Evolutionary conservation across 2,888 invertebrate species (phyloP).

Genomic region (Lucinisca nassula): DNA sequence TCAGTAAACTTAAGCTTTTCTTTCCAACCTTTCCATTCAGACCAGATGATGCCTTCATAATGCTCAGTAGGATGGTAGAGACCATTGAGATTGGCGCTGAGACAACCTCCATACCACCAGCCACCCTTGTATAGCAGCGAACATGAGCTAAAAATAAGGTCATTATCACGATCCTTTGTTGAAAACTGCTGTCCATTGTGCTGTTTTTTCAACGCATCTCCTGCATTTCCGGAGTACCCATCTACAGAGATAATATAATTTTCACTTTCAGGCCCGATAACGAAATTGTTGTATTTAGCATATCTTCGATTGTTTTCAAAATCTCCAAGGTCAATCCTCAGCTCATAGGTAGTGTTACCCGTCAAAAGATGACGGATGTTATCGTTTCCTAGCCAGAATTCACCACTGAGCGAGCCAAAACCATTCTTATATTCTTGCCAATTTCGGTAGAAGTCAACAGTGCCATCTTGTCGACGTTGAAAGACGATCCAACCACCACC

Average conservation of each 20-base stretch:
- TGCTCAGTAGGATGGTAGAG: no score
- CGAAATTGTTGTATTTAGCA: conserved; percentile 93
- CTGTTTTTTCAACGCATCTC: conserved; percentile 95
- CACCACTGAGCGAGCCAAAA: conserved; percentile 93
- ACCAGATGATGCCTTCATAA: no score
- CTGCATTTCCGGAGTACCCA: conserved; percentile 94
- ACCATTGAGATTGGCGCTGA: no score
- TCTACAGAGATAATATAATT: conserved; percentile 93
- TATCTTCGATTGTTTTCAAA: conserved; percentile 94
- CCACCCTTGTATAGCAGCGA: no score
- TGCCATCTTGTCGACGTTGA: conserved; percentile 94
- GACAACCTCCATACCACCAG: no score
- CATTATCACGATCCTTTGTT: conserved; percentile 95
- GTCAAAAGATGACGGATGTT: conserved; percentile 93
- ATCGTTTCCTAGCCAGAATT: conserved; percentile 96
- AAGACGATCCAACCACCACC: conserved; percentile 92
- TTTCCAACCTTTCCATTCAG: no score
- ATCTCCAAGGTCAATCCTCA: conserved; percentile 95
- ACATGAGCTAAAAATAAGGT: no score
- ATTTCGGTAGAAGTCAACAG: conserved; percentile 94
- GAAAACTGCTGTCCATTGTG: conserved; percentile 97
- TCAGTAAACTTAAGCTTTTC: no score
- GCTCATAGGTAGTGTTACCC: conserved; percentile 85
- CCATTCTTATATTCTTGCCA: conserved; percentile 94
- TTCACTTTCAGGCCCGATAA: conserved; percentile 91